Evolutionary conservation across 37 sponge, comb jelly and placozoan species (phyloP).

Genomic region (Dysidea cf. avara): DNA sequence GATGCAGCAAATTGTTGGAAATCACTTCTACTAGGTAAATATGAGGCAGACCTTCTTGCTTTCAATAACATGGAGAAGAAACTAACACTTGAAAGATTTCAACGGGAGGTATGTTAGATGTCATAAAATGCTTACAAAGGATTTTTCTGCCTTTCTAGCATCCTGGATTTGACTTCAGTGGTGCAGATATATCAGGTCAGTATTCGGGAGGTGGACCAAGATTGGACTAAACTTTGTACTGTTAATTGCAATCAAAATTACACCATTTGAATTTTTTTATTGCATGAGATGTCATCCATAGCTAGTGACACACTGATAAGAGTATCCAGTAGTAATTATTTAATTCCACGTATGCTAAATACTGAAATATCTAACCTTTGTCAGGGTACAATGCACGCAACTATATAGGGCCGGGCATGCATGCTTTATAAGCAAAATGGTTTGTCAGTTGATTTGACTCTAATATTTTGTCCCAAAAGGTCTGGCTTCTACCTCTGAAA

Average conservation of each 20-base stretch:
- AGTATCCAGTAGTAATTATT: too few relatives aligned
- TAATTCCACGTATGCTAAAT: too few relatives aligned
- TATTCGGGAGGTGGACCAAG: constrained; percentile 77
- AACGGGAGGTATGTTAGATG: constrained; percentile 55
- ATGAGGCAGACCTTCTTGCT: constrained; percentile 44
- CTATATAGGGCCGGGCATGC: too few relatives aligned
- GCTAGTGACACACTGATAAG: too few relatives aligned
- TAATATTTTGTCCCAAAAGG: too few relatives aligned
- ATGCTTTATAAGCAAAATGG: too few relatives aligned
- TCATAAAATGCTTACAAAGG: background rate
- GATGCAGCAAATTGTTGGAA: constrained; percentile 83
- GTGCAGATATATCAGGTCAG: constrained; percentile 84
- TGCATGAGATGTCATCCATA: background rate
- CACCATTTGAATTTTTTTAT: background rate
- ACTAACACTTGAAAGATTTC: constrained; percentile 91
- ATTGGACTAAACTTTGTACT: constrained; percentile 23
- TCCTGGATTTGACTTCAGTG: constrained; percentile 95
- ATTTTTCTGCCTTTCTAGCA: constrained; percentile 38
- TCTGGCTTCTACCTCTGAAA: too few relatives aligned
- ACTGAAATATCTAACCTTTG: too few relatives aligned
- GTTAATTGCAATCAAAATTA: too few relatives aligned
- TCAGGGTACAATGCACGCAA: too few relatives aligned
- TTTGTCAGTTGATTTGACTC: too few relatives aligned
- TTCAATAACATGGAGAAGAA: constrained; percentile 92
- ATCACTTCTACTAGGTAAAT: constrained; percentile 78